A percentile compares a stretch with the other conserved stretches of the same genome.
Evolutionary conservation across 2,113 vertebrate genomes (phyloP).

Genomic region (Dryoscopus gambensis): DNA sequence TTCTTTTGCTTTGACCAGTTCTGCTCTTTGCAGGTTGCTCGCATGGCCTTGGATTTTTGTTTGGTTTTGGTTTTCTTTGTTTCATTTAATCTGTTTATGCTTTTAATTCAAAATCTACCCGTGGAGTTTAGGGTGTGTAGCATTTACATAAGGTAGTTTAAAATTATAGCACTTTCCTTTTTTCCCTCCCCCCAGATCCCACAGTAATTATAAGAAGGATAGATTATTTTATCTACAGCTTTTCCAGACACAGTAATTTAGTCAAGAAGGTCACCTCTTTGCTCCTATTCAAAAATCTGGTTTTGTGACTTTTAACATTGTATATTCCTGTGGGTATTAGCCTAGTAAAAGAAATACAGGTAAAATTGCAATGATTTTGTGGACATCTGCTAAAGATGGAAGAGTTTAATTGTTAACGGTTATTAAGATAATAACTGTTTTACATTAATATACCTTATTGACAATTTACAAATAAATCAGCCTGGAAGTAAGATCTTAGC

Average conservation of each 20-base stretch:
- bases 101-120: slow-evolving; percentile 17
- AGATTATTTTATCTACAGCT: slow-evolving; percentile 27
- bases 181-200: neutral
- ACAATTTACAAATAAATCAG: neutral
- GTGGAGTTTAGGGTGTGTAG: neutral
- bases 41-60: neutral
- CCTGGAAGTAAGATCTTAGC: neutral
- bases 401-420: neutral
- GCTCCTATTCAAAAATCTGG: neutral
- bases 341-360: neutral
- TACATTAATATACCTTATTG: neutral
- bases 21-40: neutral
- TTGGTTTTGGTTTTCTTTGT: neutral
- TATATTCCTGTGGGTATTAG: neutral
- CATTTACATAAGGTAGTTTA: neutral
- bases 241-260: slow-evolving; percentile 11
- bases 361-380: neutral
- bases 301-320: neutral
- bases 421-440: neutral
- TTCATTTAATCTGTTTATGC: neutral
- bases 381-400: neutral
- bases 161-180: neutral
- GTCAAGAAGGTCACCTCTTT: neutral
- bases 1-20: neutral
- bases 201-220: neutral